Percentiles rank a stretch among this genome's conserved stretches.
phyloP scores from a whole-genome alignment of 2,888 invertebrate genomes.

The Drosophila merina region DNA sequence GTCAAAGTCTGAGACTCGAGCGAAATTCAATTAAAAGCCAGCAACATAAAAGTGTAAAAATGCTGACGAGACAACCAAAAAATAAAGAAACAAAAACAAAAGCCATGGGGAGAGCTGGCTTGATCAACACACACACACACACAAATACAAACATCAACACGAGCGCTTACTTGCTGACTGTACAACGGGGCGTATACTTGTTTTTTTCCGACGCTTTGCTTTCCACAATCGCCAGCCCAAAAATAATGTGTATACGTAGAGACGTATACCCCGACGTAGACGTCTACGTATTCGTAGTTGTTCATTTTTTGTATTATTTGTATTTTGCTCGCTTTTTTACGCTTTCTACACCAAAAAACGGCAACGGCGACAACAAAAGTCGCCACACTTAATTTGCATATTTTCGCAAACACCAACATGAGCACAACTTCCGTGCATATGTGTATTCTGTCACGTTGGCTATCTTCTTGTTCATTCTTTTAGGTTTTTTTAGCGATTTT shows the following conservation, averaged over 20 bases:
- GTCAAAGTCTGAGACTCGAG: constrained; percentile 57
- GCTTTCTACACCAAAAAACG: constrained; percentile 68
- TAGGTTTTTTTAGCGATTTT: constrained; percentile 17
- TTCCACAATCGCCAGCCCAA: constrained; percentile 67
- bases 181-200: constrained; percentile 79
- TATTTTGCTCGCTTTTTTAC: constrained; percentile 55
- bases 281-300: constrained; percentile 1
- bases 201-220: constrained; percentile 67
- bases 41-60: constrained; percentile 70
- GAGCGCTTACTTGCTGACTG: constrained; percentile 54
- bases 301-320: constrained; percentile 12
- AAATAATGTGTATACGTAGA: constrained; percentile 69
- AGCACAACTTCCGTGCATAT: constrained; percentile 30
- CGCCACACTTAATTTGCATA: constrained; percentile 76
- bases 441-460: constrained; percentile 68
- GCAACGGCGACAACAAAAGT: constrained; percentile 58
- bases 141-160: constrained; percentile 7
- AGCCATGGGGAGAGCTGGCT: constrained; percentile 27
- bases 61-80: constrained; percentile 62
- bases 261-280: not conserved
- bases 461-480: constrained; percentile 50
- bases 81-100: constrained; percentile 21
- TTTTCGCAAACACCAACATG: constrained; percentile 58
- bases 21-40: constrained; percentile 77
- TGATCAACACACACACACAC: constrained; percentile 37